Evolutionary conservation across 2,797 vertebrate species (phyloP).

Genomic region (Microctenopoma steveboyesi): DNA sequence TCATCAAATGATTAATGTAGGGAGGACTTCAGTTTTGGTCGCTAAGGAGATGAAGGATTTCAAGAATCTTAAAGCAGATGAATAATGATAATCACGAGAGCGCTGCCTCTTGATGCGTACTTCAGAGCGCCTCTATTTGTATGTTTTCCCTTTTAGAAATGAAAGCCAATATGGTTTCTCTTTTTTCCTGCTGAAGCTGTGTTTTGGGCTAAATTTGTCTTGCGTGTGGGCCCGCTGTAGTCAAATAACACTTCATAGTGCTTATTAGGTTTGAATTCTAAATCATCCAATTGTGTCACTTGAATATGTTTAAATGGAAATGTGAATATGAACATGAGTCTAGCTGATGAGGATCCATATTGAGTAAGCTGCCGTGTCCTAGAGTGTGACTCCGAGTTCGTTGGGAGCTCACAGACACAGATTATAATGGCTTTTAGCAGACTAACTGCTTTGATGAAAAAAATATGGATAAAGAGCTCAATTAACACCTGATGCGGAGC

Average conservation of each 20-base stretch:
- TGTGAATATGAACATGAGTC: constrained; percentile 50
- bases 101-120: constrained; percentile 63
- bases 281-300: constrained; percentile 55
- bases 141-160: constrained; percentile 60
- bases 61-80: constrained; percentile 69
- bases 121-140: constrained; percentile 67
- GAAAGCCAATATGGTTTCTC: constrained; percentile 55
- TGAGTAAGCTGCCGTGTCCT: constrained; percentile 42
- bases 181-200: constrained; percentile 29
- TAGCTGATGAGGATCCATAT: constrained; percentile 41
- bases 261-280: constrained; percentile 56
- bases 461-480: constrained; percentile 41
- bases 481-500: constrained; percentile 61
- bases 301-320: constrained; percentile 49
- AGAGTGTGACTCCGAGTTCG: constrained; percentile 37
- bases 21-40: constrained; percentile 59
- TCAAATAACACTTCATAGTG: constrained; percentile 48
- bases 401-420: constrained; percentile 35
- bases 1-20: constrained; percentile 70
- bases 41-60: constrained; percentile 67
- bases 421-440: constrained; percentile 53
- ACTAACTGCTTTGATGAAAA: constrained; percentile 47
- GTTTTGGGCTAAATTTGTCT: constrained; percentile 50
- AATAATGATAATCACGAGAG: constrained; percentile 74
- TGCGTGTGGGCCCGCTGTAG: constrained; percentile 30